Conservation (phyloP, 1,140 invertebrate species). For the Octopus sinensis region DNA sequence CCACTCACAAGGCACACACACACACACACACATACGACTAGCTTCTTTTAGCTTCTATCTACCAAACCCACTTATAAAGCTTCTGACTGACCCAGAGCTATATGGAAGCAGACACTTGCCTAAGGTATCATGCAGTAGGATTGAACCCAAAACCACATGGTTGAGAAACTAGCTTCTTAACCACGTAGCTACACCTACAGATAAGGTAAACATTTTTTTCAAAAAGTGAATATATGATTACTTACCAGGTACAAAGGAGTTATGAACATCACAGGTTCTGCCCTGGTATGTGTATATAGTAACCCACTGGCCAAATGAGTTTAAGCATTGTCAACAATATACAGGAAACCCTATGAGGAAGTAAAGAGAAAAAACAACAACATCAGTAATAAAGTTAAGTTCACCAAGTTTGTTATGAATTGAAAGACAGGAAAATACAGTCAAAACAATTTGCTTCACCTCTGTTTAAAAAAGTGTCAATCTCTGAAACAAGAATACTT, state of each 20-base stretch:
- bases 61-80: no score
- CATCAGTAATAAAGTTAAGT: neutral
- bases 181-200: no score
- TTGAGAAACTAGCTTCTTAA: no score
- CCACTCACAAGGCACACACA: no score
- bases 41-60: no score
- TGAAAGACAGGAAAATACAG: neutral
- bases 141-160: no score
- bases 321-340: neutral
- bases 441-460: neutral
- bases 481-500: no score
- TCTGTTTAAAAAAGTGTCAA: no score
- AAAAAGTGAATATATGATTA: neutral
- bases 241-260: conserved; percentile 4
- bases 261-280: conserved; percentile 1
- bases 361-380: neutral
- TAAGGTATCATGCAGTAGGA: no score
- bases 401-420: neutral
- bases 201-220: neutral
- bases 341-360: neutral
- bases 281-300: conserved; percentile 4
- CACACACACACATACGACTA: no score
- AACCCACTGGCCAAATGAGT: conserved; percentile 6
- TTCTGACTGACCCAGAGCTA: no score
- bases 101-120: no score